Evolutionary conservation across 2,888 invertebrate species (phyloP).

Genomic region (Didymodactylos carnosus): DNA sequence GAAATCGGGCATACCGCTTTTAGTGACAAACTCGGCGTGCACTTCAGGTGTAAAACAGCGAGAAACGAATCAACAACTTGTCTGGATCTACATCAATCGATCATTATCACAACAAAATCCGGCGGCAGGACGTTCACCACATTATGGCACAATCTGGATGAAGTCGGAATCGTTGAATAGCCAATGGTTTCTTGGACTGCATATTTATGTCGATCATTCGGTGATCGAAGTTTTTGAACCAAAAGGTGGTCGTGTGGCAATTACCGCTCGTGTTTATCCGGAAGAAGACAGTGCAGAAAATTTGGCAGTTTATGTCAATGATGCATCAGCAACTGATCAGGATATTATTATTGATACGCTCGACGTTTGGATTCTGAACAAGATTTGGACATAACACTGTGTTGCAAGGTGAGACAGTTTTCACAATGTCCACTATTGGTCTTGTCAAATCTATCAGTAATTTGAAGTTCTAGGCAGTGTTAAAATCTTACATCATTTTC

Average conservation of each 20-base stretch:
- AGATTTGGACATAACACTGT: background rate
- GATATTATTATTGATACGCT: background rate
- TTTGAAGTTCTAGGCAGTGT: too few species aligned
- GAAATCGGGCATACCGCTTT: background rate
- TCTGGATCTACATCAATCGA: background rate
- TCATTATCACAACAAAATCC: background rate
- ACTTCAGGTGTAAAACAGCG: background rate
- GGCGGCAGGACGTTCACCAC: background rate
- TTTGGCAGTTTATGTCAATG: background rate
- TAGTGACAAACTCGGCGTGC: background rate
- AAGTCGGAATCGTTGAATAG: background rate
- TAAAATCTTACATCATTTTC: too few species aligned
- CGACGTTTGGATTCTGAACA: background rate
- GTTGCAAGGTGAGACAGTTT: too few species aligned
- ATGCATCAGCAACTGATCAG: background rate
- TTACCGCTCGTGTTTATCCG: background rate
- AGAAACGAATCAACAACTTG: background rate
- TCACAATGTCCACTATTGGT: too few species aligned
- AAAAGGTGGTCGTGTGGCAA: background rate
- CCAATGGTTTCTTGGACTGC: background rate
- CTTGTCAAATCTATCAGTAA: too few species aligned
- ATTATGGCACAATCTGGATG: background rate
- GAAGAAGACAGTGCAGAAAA: background rate
- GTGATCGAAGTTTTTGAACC: background rate
- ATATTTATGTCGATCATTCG: background rate